Conservation (phyloP, 2,113 vertebrate genomes). For the Sylvicapra grimmia region DNA sequence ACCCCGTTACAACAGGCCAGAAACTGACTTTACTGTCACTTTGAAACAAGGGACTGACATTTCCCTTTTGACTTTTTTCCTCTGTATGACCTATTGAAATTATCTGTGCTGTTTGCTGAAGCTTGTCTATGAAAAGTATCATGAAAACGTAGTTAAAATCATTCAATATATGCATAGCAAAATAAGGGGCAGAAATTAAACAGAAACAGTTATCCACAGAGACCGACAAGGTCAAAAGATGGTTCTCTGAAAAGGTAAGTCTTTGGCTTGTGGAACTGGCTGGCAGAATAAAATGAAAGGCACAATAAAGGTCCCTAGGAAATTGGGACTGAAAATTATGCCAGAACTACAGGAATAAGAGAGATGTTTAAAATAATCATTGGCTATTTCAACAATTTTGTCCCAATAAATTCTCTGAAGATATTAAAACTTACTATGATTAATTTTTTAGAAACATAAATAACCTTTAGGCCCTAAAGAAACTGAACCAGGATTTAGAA, state of each 20-base stretch:
- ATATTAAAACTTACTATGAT: not conserved
- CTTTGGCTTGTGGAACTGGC: not conserved
- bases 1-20: too few relatives aligned
- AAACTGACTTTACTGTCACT: not conserved
- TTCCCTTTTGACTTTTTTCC: not conserved
- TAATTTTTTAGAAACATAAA: not conserved
- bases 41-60: not conserved
- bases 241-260: not conserved
- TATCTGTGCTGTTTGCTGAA: not conserved
- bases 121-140: not conserved
- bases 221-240: not conserved
- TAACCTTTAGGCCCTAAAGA: not conserved
- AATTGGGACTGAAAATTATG: not conserved
- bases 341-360: not conserved
- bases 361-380: not conserved
- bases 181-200: not conserved
- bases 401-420: not conserved
- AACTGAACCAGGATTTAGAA: not conserved
- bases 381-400: not conserved
- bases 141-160: not conserved
- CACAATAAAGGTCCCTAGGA: not conserved
- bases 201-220: not conserved
- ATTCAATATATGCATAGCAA: not conserved
- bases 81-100: not conserved
- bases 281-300: not conserved